Evolutionary conservation across 1,140 invertebrate species (phyloP).

Genomic region (Megathymus violae): DNA sequence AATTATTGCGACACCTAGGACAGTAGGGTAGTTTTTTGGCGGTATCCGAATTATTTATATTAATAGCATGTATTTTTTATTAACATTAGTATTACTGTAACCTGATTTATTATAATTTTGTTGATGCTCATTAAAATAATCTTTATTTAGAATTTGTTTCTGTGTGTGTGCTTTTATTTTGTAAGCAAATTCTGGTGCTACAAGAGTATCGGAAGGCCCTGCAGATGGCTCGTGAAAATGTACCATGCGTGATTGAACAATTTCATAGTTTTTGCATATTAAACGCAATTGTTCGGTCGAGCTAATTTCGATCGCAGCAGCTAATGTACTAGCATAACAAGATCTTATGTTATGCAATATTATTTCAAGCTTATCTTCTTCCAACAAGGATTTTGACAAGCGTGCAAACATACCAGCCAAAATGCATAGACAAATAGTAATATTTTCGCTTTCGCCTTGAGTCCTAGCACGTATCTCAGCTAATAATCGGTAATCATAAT

Average conservation of each 20-base stretch:
- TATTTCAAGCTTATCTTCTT: constrained; percentile 47
- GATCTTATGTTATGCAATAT: constrained; percentile 45
- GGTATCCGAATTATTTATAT: too few relatives aligned
- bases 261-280: constrained; percentile 47
- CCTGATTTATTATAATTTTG: too few relatives aligned
- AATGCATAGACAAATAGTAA: constrained; percentile 50
- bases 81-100: too few relatives aligned
- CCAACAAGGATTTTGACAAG: constrained; percentile 26
- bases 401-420: constrained; percentile 53
- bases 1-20: constrained; percentile 36
- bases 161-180: too few relatives aligned
- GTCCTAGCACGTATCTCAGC: constrained; percentile 51
- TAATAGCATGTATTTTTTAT: too few relatives aligned
- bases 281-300: constrained; percentile 24
- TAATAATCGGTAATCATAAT: constrained; percentile 51
- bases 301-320: constrained; percentile 22
- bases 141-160: too few relatives aligned
- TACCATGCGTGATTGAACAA: constrained; percentile 31
- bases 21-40: too few relatives aligned
- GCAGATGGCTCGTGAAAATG: too few relatives aligned
- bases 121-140: too few relatives aligned
- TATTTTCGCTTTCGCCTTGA: constrained; percentile 53
- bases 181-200: too few relatives aligned
- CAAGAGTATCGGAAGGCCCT: too few relatives aligned
- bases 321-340: constrained; percentile 40